Evolutionary conservation across 2,888 invertebrate genomes (phyloP), one percentile per base, ranked within the genome.

Genomic region (Diploptera punctata): DNA sequence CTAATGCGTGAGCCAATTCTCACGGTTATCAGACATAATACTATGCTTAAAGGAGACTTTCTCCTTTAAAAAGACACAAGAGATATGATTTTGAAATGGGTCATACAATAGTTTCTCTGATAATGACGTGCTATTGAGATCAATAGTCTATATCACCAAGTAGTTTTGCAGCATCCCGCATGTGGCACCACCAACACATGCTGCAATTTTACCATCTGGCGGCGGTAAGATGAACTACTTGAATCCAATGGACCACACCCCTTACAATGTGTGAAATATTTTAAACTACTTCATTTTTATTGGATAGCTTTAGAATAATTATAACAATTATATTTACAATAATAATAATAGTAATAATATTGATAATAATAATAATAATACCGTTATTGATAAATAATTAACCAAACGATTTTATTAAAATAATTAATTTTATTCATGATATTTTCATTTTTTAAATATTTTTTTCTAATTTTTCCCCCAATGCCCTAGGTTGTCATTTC

Each of bases 231-330:
- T 31, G 44, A 72, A 67, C 67, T 38, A 43, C 38, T 71, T 43
- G 21, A 60, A 44, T 54, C 44, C 43, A 43, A 61, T 18, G 47
- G 60, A 67, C 72, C 72, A 72, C 72, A 72, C 72, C 72, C 72
- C 72, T 71, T 71, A 33, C 62, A 62, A 21, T 21, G 38, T 21
- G 38, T 62, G 24, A 52, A 24, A 52, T n/a, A n/a, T n/a, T n/a
- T n/a, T n/a, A n/a, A n/a, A n/a, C n/a, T n/a, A n/a, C n/a, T n/a
- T n/a, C n/a, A n/a, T n/a, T n/a, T n/a, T n/a, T n/a, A n/a, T n/a
- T n/a, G n/a, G n/a, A n/a, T n/a, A n/a, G n/a, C n/a, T n/a, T n/a
- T n/a, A n/a, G n/a, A n/a, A n/a, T n/a, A n/a, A n/a, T n/a, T n/a
- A n/a, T n/a, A n/a, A n/a, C n/a, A n/a, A n/a, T n/a, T n/a, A n/a